A percentile compares a stretch with the other conserved stretches of the same genome.
Conservation (phyloP, 1,140 invertebrate genomes). For the Atopsyche davidsoni region DNA sequence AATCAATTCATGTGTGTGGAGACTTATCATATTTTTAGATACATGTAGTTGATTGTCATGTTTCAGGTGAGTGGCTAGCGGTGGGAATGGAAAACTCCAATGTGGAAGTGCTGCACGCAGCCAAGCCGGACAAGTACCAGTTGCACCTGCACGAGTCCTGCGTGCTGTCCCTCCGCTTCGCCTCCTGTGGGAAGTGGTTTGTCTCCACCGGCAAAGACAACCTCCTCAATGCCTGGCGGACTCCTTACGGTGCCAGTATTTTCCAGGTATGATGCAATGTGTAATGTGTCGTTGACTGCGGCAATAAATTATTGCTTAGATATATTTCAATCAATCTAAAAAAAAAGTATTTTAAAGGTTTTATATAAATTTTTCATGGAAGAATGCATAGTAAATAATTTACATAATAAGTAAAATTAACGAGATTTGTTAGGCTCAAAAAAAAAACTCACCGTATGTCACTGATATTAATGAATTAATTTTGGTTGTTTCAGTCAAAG, state of each 20-base stretch:
- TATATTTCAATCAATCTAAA: too few relatives aligned
- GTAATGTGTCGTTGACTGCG: too few relatives aligned
- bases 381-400: not conserved
- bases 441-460: too few relatives aligned
- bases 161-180: slow-evolving; percentile 95
- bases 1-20: not conserved
- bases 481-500: slow-evolving; percentile 77
- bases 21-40: not conserved
- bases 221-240: slow-evolving; percentile 95
- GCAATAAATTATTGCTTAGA: too few relatives aligned
- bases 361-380: not conserved
- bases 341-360: too few relatives aligned
- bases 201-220: slow-evolving; percentile 99
- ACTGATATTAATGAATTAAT: too few relatives aligned
- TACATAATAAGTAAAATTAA: not conserved
- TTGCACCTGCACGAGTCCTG: slow-evolving; percentile 96
- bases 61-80: slow-evolving; percentile 85
- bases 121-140: slow-evolving; percentile 96
- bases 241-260: slow-evolving; percentile 96
- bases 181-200: slow-evolving; percentile 97
- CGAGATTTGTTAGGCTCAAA: too few relatives aligned
- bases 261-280: slow-evolving; percentile 92
- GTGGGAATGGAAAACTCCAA: slow-evolving; percentile 98
- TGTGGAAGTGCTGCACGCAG: slow-evolving; percentile 91
- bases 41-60: not conserved